Base-by-base conservation (phyloP, 2,113 vertebrate genomes). In the Ciconia boyciana region DNA sequence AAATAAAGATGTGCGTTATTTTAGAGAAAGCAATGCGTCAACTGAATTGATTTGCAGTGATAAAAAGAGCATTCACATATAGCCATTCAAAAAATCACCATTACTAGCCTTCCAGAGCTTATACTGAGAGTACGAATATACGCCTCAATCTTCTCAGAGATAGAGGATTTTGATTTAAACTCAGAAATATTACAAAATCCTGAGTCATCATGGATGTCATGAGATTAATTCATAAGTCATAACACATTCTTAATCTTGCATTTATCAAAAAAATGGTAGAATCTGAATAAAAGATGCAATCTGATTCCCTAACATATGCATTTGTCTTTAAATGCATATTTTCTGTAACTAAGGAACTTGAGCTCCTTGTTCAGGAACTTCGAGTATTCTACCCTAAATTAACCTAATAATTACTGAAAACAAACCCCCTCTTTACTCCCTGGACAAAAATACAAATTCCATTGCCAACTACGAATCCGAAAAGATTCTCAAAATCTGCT, bases 151-250 rank as follows among this genome's bases (percentile, higher is more conserved):
- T 91, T 87, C 55, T 81, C 85, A 26, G 34, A 61, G 26, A 44
- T 2, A 81, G 57, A 80, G 69, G 68, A 88, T 76, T 96, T 95
- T 94, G 55, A 95, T 95, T 97, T 94, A 94, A 96, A 97, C 85
- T 91, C 94, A 90, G 87, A 95, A 83, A 76, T 32, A 57, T 3
- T 39, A 32, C 8, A 26, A 83, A 90, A 83, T 36, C 26, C 29
- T 41, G 26, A 77, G 16, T 68, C 29, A 88, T 72, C 12, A 48
- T 6, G 21, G 49, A 70, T 44, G 3, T 36, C 80, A 34, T 31
- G 55, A 58, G 18, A 83, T 43, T 83, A 65, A 87, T 65, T 78
- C 7, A 34, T 16, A 89, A 84, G 6, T 55, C 11, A 41, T 13
- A 85, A 69, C 14, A 65, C 8, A 54, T 76, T 78, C 51, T 62